Conservation (phyloP, 2,888 invertebrate species). For the Eristalinus sepulchralis region DNA sequence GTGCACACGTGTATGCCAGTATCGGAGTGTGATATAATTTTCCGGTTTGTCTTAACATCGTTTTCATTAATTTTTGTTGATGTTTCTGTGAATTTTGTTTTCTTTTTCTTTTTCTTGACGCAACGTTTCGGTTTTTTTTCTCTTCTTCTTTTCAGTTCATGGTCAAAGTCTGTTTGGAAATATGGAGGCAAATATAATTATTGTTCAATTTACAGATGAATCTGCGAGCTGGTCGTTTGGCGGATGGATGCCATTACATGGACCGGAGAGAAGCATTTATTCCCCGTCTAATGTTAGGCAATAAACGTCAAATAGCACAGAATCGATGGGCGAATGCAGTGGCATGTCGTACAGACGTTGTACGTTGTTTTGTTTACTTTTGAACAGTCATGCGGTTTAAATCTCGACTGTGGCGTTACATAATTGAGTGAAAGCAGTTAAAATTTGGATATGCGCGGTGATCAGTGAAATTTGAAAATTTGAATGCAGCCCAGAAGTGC, state of each 20-base stretch:
- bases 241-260: conserved; percentile 4
- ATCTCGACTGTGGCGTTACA: background rate
- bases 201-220: conserved; percentile 42
- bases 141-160: conserved; percentile 54
- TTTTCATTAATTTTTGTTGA: conserved; percentile 30
- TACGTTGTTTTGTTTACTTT: background rate
- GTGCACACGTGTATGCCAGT: conserved; percentile 26
- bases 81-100: conserved; percentile 14
- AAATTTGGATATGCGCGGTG: background rate
- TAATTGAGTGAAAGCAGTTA: conserved; percentile 1
- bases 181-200: conserved; percentile 54
- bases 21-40: conserved; percentile 48
- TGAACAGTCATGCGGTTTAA: background rate
- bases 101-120: conserved; percentile 27
- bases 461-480: conserved; percentile 1
- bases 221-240: background rate
- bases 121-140: conserved; percentile 35
- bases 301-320: conserved; percentile 1
- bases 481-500: background rate
- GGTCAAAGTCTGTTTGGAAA: conserved; percentile 57
- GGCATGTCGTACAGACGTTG: background rate
- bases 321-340: background rate
- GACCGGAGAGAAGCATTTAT: conserved; percentile 1
- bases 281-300: background rate
- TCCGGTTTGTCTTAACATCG: conserved; percentile 43